Conservation (phyloP, 2,113 vertebrate species). For the Lamprologus speciosus region DNA sequence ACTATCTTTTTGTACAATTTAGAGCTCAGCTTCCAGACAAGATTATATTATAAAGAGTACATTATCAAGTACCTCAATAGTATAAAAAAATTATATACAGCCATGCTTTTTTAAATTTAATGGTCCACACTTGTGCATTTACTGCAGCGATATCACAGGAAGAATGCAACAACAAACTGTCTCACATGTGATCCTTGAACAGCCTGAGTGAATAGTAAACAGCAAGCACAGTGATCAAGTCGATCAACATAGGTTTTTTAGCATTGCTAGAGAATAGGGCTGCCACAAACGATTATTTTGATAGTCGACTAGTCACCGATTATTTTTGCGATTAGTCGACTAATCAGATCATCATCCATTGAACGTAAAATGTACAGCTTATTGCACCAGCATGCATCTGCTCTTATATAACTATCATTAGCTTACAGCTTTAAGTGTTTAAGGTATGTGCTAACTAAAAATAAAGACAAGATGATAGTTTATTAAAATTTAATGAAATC, state of each 20-base stretch:
- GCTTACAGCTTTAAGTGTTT: too few relatives aligned
- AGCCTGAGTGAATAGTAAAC: not conserved
- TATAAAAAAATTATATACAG: not conserved
- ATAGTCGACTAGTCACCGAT: too few relatives aligned
- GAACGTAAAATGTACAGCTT: fast-evolving
- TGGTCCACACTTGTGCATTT: not conserved
- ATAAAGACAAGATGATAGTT: too few relatives aligned
- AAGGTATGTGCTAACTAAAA: too few relatives aligned
- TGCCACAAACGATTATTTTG: too few relatives aligned
- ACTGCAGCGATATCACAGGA: not conserved
- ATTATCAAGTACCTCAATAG: not conserved
- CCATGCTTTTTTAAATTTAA: not conserved
- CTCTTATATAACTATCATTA: too few relatives aligned
- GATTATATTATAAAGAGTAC: not conserved
- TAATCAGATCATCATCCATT: too few relatives aligned
- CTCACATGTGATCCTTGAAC: not conserved
- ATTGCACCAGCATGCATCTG: too few relatives aligned
- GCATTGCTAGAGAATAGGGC: not conserved
- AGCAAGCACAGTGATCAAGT: not conserved
- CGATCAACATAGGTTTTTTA: not conserved
- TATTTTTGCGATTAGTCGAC: too few relatives aligned
- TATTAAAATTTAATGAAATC: too few relatives aligned
- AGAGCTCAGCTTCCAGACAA: not conserved
- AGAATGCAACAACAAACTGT: not conserved
- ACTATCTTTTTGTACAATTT: not conserved